Evolutionary conservation across 2,113 vertebrate genomes (phyloP), one percentile per base, ranked within the genome.

Genomic region (Cryptotis parvus): DNA sequence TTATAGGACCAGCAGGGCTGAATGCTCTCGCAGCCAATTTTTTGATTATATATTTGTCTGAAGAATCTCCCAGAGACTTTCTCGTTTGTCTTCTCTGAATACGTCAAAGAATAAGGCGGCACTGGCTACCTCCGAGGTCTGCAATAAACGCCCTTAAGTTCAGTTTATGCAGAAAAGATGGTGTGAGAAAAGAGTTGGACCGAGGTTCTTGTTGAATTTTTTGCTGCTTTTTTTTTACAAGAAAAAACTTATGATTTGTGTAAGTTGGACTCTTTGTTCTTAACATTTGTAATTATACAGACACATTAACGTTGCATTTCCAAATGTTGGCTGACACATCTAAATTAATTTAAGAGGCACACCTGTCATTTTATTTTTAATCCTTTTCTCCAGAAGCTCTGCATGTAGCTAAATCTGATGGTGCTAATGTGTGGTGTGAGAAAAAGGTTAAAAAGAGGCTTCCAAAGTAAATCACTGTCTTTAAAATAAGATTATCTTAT

Each of bases 311-410:
- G 80, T 33, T 81, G 45, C 52, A 84, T 81, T 90, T 68, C 5
- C 18, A 83, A 93, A 88, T 68, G 86, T 83, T 86, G 3, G 37
- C 61, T 92, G 52, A 80, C 76, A 70, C 11, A 8, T 74, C 84
- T 33, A 68, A 73, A 83, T 84, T 91, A 94, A 79, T 90, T 93
- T 90, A 39, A 81, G 90, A 83, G 79, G 55, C 52, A 92, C 35
- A 90, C 43, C 43, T 89, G 65, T 91, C 77, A 49, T 58, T 94
- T 88, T 83, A 83, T 90, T 88, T 88, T 96, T 76, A 87, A 58
- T 82, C 16, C 29, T 90, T 61, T 90, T 78, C 63, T 90, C 55
- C 41, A 86, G 43, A 93, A 82, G 70, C 31, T 66, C 24, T 61
- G 14, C 78, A 65, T 73, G 37, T 66, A 15, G 63, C 58, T 90